Base-by-base conservation (phyloP, 2,797 vertebrate species). In the Helostoma temminkii region DNA sequence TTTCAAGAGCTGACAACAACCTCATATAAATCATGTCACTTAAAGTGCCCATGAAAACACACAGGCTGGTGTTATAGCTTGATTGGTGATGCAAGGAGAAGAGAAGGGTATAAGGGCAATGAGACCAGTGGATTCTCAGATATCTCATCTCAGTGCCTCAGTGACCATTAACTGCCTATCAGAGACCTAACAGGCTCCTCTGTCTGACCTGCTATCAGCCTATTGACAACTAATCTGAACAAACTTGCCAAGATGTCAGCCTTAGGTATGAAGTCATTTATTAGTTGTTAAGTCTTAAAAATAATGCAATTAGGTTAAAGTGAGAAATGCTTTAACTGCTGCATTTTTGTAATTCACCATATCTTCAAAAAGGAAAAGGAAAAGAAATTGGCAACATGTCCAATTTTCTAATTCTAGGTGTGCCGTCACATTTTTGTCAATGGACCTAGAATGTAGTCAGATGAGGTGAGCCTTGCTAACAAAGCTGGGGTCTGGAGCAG, bases 11-110 rank as follows among this genome's bases (percentile, higher is more conserved):
- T 83, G 93, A 93, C 91, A 94, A 89, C 93, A 89, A 90, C 89
- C 89, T 93, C 85, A 65, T 53, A 92, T 96, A 96, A 96, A 97
- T 97, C 94, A 95, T 77, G 85, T 92, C 88, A 93, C 94, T 96
- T 95, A 95, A 96, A 95, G 93, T 95, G 93, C 91, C 92, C 91
- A 18, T 80, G 83, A 88, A 92, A 93, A 94, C 36, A 37, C 85
- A 91, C 91, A 93, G 91, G 90, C 89, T 87, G 83, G 76, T 93
- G 89, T 84, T 71, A 70, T 39, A 30, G 81, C 74, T 81, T 84
- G 80, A 81, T 82, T 75, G 82, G 88, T 84, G 86, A 79, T 84
- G 83, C 74, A 74, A 66, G 57, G 82, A 89, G 52, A 16, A 84
- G 87, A 79, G 71, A 78, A 63, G 53, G 42, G 71, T 68, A 81